A percentile compares a stretch with the other conserved stretches of the same genome.
phyloP scores from a whole-genome alignment of 2,113 vertebrate genomes.

The Callocephalon fimbriatum region DNA sequence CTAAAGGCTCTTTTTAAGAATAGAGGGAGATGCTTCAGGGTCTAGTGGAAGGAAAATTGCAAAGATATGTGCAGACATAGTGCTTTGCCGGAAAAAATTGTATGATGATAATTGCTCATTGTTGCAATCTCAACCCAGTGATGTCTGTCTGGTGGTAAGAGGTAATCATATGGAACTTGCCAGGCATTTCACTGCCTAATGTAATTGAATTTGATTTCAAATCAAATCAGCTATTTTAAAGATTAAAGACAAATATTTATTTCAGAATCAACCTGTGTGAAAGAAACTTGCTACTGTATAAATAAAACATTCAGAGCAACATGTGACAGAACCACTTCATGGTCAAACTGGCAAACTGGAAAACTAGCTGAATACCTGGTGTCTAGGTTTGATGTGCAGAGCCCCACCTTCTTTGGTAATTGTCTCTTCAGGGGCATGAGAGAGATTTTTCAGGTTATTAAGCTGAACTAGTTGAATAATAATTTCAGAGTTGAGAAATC shows the following conservation, averaged over 20 bases:
- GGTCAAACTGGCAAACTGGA: neutral
- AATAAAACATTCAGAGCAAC: neutral
- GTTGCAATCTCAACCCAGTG: neutral
- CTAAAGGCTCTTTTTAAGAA: accelerated
- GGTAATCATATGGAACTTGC: neutral
- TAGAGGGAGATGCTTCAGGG: neutral
- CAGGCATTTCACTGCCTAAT: neutral
- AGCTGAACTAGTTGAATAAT: neutral
- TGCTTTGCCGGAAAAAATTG: neutral
- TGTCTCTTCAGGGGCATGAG: neutral
- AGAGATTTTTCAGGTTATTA: neutral
- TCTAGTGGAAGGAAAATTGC: neutral
- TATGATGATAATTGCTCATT: neutral
- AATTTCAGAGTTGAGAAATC: neutral
- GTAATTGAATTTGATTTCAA: neutral
- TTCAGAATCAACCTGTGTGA: neutral
- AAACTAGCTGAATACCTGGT: neutral
- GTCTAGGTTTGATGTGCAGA: neutral
- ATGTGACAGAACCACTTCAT: neutral
- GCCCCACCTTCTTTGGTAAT: neutral
- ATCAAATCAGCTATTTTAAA: neutral
- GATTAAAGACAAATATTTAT: neutral
- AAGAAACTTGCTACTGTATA: neutral
- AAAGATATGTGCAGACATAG: neutral
- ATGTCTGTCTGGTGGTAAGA: neutral